phyloP scores from a whole-genome alignment of 2,888 invertebrate genomes.

The Clistopyga incitator region DNA sequence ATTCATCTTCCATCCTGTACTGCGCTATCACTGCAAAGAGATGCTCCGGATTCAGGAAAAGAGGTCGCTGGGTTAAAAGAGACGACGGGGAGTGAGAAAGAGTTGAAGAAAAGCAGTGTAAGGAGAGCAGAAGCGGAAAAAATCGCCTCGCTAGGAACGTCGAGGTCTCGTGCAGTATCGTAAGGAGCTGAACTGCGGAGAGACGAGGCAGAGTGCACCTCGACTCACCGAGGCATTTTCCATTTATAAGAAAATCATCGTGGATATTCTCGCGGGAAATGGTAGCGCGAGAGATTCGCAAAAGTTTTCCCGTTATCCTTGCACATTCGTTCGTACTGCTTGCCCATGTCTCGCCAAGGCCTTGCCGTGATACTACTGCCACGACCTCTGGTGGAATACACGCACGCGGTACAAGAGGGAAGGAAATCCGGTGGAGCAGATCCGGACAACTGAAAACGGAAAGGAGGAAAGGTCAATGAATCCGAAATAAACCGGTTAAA shows the following conservation, averaged over 20 bases:
- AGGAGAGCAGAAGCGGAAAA: conserved; percentile 33
- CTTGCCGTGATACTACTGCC: conserved; percentile 1
- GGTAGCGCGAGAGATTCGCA: conserved; percentile 39
- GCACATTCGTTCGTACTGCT: conserved; percentile 21
- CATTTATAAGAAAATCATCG: conserved; percentile 80
- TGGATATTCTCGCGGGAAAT: conserved; percentile 71
- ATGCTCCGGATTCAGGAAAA: conserved; percentile 48
- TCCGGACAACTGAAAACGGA: background rate
- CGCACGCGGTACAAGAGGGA: background rate
- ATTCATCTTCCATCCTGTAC: conserved; percentile 75
- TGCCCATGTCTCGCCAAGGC: background rate
- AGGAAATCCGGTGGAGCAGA: background rate
- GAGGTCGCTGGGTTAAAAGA: conserved; percentile 74
- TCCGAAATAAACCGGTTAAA: too few species aligned
- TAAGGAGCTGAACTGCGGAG: conserved; percentile 48
- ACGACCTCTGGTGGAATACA: conserved; percentile 2
- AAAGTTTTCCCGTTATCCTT: background rate
- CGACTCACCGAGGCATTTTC: conserved; percentile 74
- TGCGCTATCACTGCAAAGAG: conserved; percentile 55
- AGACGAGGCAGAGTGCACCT: conserved; percentile 46
- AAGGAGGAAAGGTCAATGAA: background rate
- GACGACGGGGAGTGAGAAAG: conserved; percentile 60
- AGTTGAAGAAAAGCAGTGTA: conserved; percentile 53
- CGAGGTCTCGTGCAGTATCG: conserved; percentile 4
- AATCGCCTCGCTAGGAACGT: conserved; percentile 22